Evolutionary conservation across 2,113 vertebrate species (phyloP).

Genomic region (Sterna hirundo): DNA sequence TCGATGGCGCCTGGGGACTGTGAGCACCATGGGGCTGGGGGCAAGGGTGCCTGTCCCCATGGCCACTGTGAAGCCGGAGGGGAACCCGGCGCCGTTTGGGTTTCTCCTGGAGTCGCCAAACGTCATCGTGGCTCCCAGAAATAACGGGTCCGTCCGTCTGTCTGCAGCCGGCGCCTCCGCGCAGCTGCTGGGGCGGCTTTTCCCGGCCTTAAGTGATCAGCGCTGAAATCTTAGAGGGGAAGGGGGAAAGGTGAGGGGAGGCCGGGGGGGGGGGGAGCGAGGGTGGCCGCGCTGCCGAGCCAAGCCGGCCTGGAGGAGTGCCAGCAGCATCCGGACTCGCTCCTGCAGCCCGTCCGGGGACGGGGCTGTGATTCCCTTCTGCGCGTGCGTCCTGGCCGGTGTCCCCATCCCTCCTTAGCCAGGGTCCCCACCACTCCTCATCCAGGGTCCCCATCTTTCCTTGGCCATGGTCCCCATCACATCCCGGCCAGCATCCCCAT

Average conservation of each 20-base stretch:
- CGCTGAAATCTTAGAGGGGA: neutral
- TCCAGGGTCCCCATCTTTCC: too few relatives aligned
- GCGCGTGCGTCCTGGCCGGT: fast-evolving
- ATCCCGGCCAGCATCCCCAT: neutral
- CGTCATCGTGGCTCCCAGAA: neutral
- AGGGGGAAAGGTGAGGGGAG: neutral
- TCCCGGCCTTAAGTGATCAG: neutral
- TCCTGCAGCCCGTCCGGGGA: neutral
- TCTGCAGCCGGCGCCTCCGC: neutral
- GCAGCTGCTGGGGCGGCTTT: slow-evolving; percentile 15
- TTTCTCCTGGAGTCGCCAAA: neutral
- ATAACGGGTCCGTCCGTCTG: neutral
- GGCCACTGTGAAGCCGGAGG: neutral
- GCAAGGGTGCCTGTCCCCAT: neutral
- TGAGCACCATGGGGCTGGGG: neutral
- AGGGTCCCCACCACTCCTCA: neutral
- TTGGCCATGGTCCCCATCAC: neutral
- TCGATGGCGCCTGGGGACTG: fast-evolving
- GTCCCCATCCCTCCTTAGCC: too few relatives aligned
- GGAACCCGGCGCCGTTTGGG: neutral
- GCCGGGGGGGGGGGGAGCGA: neutral
- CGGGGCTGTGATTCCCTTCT: fast-evolving
- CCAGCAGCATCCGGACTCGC: neutral
- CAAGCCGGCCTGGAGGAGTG: neutral
- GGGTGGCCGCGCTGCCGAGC: neutral